These are phyloP conservation scores for Petrocephalus microphthalmus DNA, from an alignment of 2,113 vertebrate species.

Conservation along the genomic window DNA sequence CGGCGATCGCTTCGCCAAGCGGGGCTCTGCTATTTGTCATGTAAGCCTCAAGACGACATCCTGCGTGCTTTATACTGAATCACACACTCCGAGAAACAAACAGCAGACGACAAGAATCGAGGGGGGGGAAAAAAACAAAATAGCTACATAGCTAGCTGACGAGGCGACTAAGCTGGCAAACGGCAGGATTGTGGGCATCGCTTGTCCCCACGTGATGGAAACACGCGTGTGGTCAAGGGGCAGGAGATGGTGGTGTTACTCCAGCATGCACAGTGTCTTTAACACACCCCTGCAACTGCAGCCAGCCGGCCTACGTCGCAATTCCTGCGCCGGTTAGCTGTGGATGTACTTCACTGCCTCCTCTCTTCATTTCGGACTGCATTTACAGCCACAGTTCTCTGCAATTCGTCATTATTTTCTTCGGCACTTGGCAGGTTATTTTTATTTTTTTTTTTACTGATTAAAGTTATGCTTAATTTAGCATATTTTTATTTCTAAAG, in stretches of 20 bases:
- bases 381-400: not conserved
- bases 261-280: not conserved
- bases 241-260: not conserved
- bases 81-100: not conserved
- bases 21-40: not conserved
- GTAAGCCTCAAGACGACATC: not conserved
- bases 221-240: not conserved
- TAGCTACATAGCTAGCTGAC: not conserved
- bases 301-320: not conserved
- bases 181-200: not conserved
- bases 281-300: not conserved
- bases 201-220: not conserved
- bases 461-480: constrained; percentile 36
- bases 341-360: not conserved
- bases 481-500: constrained; percentile 28
- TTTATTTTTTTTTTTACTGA: not conserved
- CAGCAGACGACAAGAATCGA: not conserved
- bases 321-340: not conserved
- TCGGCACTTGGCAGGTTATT: not conserved
- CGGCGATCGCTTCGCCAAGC: not conserved
- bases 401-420: constrained; percentile 2
- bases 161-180: not conserved
- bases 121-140: not conserved
- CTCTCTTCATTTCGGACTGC: not conserved
- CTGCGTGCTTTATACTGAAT: not conserved